Evolutionary conservation across 2,888 invertebrate genomes (phyloP).

Genomic region (Drosophila fulvimacula): DNA sequence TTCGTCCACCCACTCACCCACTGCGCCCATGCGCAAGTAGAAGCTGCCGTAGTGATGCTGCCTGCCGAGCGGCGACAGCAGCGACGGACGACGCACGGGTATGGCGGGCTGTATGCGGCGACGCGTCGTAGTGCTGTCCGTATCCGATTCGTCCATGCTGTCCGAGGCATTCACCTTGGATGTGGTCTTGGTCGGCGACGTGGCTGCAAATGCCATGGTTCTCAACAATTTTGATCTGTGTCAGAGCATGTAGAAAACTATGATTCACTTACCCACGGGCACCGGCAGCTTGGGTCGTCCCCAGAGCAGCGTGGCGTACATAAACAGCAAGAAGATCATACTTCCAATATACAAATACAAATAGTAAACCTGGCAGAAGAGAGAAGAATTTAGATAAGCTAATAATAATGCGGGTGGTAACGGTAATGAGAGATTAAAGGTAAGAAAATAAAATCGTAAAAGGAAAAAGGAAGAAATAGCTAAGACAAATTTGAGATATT

Average conservation of each 20-base stretch:
- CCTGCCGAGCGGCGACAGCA: slow-evolving; percentile 86
- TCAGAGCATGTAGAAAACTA: background rate
- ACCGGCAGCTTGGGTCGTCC: slow-evolving; percentile 87
- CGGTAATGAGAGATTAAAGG: too few relatives aligned
- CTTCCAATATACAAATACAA: slow-evolving; percentile 94
- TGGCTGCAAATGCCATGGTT: slow-evolving; percentile 59
- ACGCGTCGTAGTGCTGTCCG: slow-evolving; percentile 83
- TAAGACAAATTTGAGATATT: too few relatives aligned
- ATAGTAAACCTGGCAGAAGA: slow-evolving; percentile 90
- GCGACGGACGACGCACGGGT: slow-evolving; percentile 85
- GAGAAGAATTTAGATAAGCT: background rate
- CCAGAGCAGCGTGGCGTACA: slow-evolving; percentile 91
- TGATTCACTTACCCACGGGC: slow-evolving; percentile 86
- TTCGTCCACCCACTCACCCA: slow-evolving; percentile 87
- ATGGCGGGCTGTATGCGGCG: slow-evolving; percentile 85
- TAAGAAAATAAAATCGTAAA: too few relatives aligned
- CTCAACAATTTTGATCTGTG: background rate
- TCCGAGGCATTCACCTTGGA: slow-evolving; percentile 85
- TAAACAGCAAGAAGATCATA: slow-evolving; percentile 93
- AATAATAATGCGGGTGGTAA: too few relatives aligned
- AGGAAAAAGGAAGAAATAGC: too few relatives aligned
- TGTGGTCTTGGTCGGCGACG: slow-evolving; percentile 81
- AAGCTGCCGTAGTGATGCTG: slow-evolving; percentile 95
- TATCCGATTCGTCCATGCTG: slow-evolving; percentile 87
- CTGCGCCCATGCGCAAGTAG: slow-evolving; percentile 96